Percentiles rank a stretch among this genome's conserved stretches.
Conservation (phyloP, 2,113 vertebrate species). For the Hylia prasina region DNA sequence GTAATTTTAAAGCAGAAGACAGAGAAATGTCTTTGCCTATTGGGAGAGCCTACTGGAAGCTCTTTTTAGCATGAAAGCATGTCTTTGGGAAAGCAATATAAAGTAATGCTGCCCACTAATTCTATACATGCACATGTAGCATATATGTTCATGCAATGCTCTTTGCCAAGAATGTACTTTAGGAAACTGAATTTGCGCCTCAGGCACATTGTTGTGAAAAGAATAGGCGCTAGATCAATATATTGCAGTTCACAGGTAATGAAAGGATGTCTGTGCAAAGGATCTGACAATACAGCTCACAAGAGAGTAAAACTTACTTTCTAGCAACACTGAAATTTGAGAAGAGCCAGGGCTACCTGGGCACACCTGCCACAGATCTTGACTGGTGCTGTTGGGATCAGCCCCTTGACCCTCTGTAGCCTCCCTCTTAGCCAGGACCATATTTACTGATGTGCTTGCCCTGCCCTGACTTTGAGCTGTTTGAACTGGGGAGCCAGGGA, state of each 20-base stretch:
- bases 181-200: neutral
- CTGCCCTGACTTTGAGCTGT: neutral
- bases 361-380: accelerated
- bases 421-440: neutral
- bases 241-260: neutral
- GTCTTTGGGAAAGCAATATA: neutral
- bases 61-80: neutral
- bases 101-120: neutral
- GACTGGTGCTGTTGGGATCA: neutral
- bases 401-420: neutral
- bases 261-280: neutral
- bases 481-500: neutral
- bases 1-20: neutral
- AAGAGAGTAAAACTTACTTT: neutral
- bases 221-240: neutral
- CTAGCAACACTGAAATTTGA: neutral
- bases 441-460: accelerated
- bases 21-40: neutral
- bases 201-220: neutral
- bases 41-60: neutral
- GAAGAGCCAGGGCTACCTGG: neutral
- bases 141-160: neutral
- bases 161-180: neutral
- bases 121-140: neutral
- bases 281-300: neutral